Conservation (phyloP, 2,797 vertebrate genomes). For the Hoplostethus atlanticus region DNA sequence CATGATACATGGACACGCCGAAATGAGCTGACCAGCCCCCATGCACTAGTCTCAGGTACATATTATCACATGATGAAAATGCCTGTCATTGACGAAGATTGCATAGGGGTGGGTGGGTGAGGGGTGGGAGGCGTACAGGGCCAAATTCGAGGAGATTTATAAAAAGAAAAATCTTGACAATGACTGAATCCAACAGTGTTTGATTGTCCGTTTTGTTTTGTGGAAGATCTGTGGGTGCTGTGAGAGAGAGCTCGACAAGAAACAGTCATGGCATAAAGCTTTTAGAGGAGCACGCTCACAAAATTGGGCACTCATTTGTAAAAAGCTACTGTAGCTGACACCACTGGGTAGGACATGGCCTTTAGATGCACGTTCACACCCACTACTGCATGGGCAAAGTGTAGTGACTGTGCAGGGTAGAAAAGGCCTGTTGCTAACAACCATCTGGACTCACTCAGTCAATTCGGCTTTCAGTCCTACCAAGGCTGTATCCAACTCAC, state of each 20-base stretch:
- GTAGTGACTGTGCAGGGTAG: slow-evolving; percentile 23
- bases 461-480: slow-evolving; percentile 1
- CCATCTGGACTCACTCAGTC: slow-evolving; percentile 55
- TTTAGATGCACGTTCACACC: slow-evolving; percentile 31
- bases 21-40: slow-evolving; percentile 40
- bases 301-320: slow-evolving; percentile 5
- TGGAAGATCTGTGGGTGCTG: slow-evolving; percentile 10
- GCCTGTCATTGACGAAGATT: slow-evolving; percentile 9
- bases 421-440: slow-evolving; percentile 36
- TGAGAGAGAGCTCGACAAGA: neutral
- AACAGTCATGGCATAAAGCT: slow-evolving; percentile 20
- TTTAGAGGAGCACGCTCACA: neutral
- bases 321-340: slow-evolving; percentile 28
- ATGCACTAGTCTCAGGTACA: slow-evolving; percentile 2
- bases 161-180: slow-evolving; percentile 1
- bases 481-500: slow-evolving; percentile 9
- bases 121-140: neutral
- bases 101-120: neutral
- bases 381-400: neutral
- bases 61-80: slow-evolving; percentile 33
- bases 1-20: slow-evolving; percentile 46
- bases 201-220: slow-evolving; percentile 24
- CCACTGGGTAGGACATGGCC: slow-evolving; percentile 26
- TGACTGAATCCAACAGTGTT: neutral
- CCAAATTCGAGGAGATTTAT: slow-evolving; percentile 25